Percentiles rank a stretch among this genome's conserved stretches.
Conservation (phyloP, 2,113 vertebrate species). For the Electrona antarctica region DNA sequence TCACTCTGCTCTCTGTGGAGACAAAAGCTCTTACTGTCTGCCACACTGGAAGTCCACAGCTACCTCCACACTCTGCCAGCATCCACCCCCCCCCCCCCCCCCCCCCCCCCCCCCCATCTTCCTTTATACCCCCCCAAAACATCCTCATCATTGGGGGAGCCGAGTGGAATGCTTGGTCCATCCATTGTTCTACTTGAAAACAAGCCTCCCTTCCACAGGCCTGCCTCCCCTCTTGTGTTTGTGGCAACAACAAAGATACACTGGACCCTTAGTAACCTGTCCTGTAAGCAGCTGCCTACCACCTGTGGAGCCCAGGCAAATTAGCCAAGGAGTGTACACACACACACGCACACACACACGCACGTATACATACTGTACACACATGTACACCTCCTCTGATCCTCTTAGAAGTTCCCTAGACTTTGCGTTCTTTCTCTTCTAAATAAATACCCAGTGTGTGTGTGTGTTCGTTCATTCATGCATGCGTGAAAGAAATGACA, state of each 20-base stretch:
- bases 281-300: constrained; percentile 89
- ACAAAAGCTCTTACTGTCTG: constrained; percentile 94
- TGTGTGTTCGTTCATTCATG: not conserved
- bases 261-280: constrained; percentile 88
- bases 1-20: constrained; percentile 72
- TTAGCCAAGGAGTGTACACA: constrained; percentile 83
- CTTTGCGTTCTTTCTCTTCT: no score
- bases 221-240: no score
- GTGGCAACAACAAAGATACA: no score
- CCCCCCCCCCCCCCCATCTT: no score
- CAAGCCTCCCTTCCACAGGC: no score
- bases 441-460: no score
- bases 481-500: no score
- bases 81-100: no score
- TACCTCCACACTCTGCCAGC: constrained; percentile 89
- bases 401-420: no score
- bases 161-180: constrained; percentile 75
- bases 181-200: constrained; percentile 81
- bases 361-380: constrained; percentile 22
- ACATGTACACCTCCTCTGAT: constrained; percentile 1
- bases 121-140: no score
- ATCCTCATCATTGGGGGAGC: constrained; percentile 87
- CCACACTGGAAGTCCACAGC: constrained; percentile 75
- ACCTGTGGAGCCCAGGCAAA: constrained; percentile 96
- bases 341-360: constrained; percentile 18